Conservation (phyloP, 2,888 invertebrate genomes). For the Microplitis manilae region DNA sequence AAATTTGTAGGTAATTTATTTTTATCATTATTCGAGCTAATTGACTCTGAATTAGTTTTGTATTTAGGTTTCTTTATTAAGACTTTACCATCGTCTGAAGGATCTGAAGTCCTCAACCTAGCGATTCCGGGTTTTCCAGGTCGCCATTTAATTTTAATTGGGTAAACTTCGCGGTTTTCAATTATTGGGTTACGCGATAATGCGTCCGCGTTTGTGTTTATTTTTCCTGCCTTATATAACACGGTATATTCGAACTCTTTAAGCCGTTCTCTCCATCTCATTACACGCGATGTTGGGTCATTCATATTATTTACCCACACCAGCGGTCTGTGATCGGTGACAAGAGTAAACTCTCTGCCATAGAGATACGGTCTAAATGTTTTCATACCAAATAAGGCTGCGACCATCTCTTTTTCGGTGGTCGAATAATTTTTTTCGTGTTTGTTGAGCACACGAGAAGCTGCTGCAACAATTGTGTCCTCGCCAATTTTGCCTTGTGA, state of each 20-base stretch:
- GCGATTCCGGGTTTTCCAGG: conserved; percentile 35
- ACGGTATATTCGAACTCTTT: conserved; percentile 54
- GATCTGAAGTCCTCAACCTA: conserved; percentile 6
- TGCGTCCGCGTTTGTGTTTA: conserved; percentile 31
- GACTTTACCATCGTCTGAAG: neutral
- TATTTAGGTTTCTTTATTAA: neutral
- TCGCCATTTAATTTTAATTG: conserved; percentile 28
- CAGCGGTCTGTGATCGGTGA: conserved; percentile 25
- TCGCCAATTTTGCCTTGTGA: conserved; percentile 60
- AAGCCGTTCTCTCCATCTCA: conserved; percentile 55
- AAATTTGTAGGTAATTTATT: neutral
- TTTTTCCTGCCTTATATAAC: conserved; percentile 36
- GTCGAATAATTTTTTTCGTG: conserved; percentile 55
- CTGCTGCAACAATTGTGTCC: conserved; percentile 61
- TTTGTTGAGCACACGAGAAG: conserved; percentile 56
- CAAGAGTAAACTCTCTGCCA: conserved; percentile 18
- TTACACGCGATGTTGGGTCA: conserved; percentile 54
- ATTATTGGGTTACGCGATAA: conserved; percentile 29
- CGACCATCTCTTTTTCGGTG: neutral
- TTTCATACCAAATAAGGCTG: conserved; percentile 25
- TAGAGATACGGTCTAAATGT: conserved; percentile 21
- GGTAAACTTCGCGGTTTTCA: neutral
- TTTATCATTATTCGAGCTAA: neutral
- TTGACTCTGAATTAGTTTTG: neutral
- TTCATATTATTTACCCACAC: conserved; percentile 39